Base-by-base conservation (phyloP, 2,113 vertebrate species). In the Rissa tridactyla region DNA sequence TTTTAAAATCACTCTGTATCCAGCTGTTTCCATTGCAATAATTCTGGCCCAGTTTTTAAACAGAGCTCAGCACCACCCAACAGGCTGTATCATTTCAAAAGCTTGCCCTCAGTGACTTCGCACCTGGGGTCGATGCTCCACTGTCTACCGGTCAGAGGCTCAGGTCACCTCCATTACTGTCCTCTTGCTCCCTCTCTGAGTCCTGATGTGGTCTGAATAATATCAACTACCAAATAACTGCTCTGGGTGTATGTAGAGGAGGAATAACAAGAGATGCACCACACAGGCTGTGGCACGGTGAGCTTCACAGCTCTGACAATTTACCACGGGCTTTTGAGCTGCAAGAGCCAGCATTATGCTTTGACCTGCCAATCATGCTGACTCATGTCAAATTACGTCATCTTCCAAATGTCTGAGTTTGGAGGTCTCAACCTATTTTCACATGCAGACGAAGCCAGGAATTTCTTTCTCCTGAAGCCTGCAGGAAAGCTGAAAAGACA, bases 1-100 rank as follows among this genome's bases (percentile, higher is more conserved):
- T 97, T 95, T 92, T 75, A 60, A 77, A 91, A 88, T 75, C 46
- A 16, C 40, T 91, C 40, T 55, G 42, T 44, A 73, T 85, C 89
- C 95, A 94, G 91, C 94, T 92, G 86, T 95, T 96, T 76, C 71
- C 55, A 86, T 27, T 73, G 62, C 68, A 92, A 58, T 76, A 82
- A 76, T 88, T 94, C 70, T 90, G 54, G 29, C 77, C 54, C 46
- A 51, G 52, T 91, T 95, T 96, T 95, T 64, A 83, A 86, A 71
- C 11, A 70, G 71, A 86, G 42, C 65, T 86, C 69, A 84, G 57
- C 44, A 65, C 54, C 54, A 76, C 26, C 15, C 32, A 73, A 44
- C 6, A 62, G 42, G 20, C 51, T 83, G 7, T 58, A 26, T 57
- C 10, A 61, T 78, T 93, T 93, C 60, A 66, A 85, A 88, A 79